These are phyloP conservation scores for Xiphophorus maculatus DNA, from an alignment of 2,113 vertebrate genomes.

Conservation along the genomic window DNA sequence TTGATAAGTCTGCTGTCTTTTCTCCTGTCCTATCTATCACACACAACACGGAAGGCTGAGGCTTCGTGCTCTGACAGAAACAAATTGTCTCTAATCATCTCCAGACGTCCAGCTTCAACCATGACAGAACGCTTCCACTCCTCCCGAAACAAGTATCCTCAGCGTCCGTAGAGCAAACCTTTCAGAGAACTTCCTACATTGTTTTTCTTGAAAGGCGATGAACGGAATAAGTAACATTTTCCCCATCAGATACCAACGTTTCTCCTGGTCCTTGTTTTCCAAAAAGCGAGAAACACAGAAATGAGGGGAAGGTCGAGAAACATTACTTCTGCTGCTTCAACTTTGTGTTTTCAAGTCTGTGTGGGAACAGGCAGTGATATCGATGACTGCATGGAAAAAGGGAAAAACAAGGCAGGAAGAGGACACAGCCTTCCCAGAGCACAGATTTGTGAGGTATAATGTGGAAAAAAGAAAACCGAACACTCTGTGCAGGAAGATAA, in stretches of 20 bases:
- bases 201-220: constrained; percentile 51
- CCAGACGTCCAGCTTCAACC: constrained; percentile 72
- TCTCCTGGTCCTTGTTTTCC: constrained; percentile 28
- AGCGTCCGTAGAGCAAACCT: constrained; percentile 35
- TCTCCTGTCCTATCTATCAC: constrained; percentile 69
- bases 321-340: constrained; percentile 32
- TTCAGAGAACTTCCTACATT: constrained; percentile 46
- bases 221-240: constrained; percentile 59
- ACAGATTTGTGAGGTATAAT: constrained; percentile 19
- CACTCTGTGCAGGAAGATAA: constrained; percentile 11
- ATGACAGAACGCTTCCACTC: constrained; percentile 73
- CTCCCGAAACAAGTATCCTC: constrained; percentile 29
- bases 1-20: constrained; percentile 64
- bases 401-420: constrained; percentile 23
- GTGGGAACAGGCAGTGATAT: constrained; percentile 59
- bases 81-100: constrained; percentile 76
- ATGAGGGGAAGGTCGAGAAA: constrained; percentile 46
- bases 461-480: constrained; percentile 35
- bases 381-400: constrained; percentile 67
- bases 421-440: constrained; percentile 25
- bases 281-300: constrained; percentile 69
- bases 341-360: constrained; percentile 49
- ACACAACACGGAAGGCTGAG: constrained; percentile 48
- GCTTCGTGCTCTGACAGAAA: constrained; percentile 76
- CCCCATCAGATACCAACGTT: neutral